Evolutionary conservation across 2,888 invertebrate genomes (phyloP), one percentile per base, ranked within the genome.

Genomic region (Trachelus iudaicus): DNA sequence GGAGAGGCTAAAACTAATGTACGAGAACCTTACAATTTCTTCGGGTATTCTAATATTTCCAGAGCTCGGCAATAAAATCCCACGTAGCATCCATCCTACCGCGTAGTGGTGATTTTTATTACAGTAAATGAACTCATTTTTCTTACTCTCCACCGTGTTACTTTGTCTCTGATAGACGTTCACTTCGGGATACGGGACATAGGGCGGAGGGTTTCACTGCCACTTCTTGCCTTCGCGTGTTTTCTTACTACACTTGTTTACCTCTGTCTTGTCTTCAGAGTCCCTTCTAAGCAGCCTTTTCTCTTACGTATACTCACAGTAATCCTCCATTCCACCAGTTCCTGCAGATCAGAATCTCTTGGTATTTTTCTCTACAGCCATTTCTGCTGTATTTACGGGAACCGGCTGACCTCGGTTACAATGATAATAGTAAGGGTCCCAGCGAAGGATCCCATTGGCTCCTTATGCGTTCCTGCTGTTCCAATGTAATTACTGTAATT

Each of bases 211-310:
- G 75, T 76, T 34, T 31, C 73, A 73, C 77, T 81, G 84, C 84
- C 84, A 89, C 89, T 87, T 87, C 85, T 85, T 87, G 73, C 31
- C 34, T 74, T 34, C 77, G 76, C 85, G 82, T 89, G 83, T 79
- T 86, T 79, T 82, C 87, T 89, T 88, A 87, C 83, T 87, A 83
- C 82, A 80, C 83, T 87, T 88, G 88, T 87, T 89, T 88, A 89
- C 87, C 80, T 80, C 82, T 83, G 85, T 83, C 83, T 84, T 87
- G 85, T 84, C 85, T 85, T 82, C 81, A 79, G 81, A 77, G 82
- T 84, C 81, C 79, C 82, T 83, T 84, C 79, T 76, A 80, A 81
- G 83, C 56, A 9, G 56, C 9, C 23, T 23, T 23, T 23, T 56
- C 23, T 56, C 23, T 23, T 23, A 56, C 23, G 35, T 12, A 23